These are phyloP conservation scores for Chondrilla cf. caribensis DNA, from an alignment of 37 sponge, comb jelly and placozoan genomes.

Conservation along the genomic window DNA sequence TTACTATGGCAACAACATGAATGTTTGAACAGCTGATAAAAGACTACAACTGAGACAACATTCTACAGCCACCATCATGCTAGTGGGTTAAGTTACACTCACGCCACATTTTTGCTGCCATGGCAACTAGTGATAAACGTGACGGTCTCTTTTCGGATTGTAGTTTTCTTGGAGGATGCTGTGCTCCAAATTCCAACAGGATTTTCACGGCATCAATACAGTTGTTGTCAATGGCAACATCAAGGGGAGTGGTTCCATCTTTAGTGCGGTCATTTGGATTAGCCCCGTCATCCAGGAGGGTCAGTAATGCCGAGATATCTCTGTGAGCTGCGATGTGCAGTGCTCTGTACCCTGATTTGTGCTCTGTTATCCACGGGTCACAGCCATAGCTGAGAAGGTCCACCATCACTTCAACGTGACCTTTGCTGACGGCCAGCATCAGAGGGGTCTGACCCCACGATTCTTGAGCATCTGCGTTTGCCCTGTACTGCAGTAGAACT, in stretches of 20 bases:
- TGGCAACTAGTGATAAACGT: neutral
- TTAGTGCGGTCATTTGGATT: constrained; percentile 1
- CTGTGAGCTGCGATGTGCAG: constrained; percentile 47
- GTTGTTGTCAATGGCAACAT: constrained; percentile 60
- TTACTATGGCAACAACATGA: too few relatives aligned
- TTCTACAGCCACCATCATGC: too few relatives aligned
- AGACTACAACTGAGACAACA: too few relatives aligned
- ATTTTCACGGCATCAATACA: constrained; percentile 52
- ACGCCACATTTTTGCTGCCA: neutral
- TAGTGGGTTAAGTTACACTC: neutral
- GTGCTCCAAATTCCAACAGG: constrained; percentile 65
- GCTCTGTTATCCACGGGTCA: constrained; percentile 35
- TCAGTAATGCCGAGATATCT: constrained; percentile 42
- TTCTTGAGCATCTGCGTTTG: constrained; percentile 60
- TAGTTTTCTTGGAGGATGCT: neutral
- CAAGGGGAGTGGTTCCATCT: constrained; percentile 41
- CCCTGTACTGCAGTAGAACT: constrained; percentile 28
- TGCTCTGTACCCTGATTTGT: constrained; percentile 44
- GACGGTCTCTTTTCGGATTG: neutral
- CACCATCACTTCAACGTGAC: constrained; percentile 34
- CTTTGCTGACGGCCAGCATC: constrained; percentile 48
- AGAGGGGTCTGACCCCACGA: constrained; percentile 84
- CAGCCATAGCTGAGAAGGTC: constrained; percentile 33
- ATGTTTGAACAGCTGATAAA: too few relatives aligned
- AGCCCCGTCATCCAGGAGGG: constrained; percentile 58